Evolutionary conservation across 2,888 invertebrate species (phyloP), one percentile per base, ranked within the genome.

Genomic region (Amblyjoppa fuscipennis): DNA sequence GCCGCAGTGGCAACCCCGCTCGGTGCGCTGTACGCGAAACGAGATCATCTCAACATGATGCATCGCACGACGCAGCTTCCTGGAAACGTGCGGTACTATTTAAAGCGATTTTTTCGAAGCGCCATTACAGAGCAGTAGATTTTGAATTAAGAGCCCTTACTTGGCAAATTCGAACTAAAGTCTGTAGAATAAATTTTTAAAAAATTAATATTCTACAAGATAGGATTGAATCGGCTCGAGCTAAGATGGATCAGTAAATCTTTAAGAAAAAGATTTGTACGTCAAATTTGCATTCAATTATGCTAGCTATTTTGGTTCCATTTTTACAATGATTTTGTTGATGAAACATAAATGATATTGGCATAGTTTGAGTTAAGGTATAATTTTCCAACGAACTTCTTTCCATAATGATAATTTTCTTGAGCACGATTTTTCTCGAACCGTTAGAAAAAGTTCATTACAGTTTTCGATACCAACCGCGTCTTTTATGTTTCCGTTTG

Each of bases 41-140:
- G 61, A 77, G 79, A 64, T 64, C 28, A 64, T 64, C 64, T 64
- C 28, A 5, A 16, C 64, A 64, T 64, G 68, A 70, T 75, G 61
- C 59, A 59, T 68, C 68, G 64, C 16, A 13, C 59, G 3, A 59
- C n/a, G 41, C 75, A 45, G 38, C 64, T 38, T 64, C 64, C 64
- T 38, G 64, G 64, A 64, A 64, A 16, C n/a, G 64, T n/a, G n/a
- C 31, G n/a, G 13, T 64, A 20, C 38, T 64, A 28, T 28, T 34
- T n/a, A 34, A 34, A 64, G n/a, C 34, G 7, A 64, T n/a, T 38
- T 61, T 64, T 16, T 34, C 31, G 31, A 7, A n/a, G 5, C 16
- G 34, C 16, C 7, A n/a, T 64, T 2, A 31, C 0, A 25, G 20
- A 11, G 56, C 25, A 16, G 56, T 61, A 61, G 16, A 28, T 31